Evolutionary conservation across 2,113 vertebrate species (phyloP).

Genomic region (Pseudorectes ferrugineus): DNA sequence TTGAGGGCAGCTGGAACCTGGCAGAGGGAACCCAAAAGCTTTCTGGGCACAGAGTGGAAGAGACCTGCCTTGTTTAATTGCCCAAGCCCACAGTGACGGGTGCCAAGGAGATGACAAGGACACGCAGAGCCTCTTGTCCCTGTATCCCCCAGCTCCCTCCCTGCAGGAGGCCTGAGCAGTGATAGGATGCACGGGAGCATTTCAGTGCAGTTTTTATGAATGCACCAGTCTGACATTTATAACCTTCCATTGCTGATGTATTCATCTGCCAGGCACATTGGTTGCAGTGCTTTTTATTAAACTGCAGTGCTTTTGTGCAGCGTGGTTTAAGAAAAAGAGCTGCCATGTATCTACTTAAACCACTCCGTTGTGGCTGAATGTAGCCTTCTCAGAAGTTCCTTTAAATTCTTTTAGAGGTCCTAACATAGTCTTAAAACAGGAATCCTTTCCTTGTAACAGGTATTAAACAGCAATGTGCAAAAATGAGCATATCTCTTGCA

Average conservation of each 20-base stretch:
- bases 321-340: not conserved
- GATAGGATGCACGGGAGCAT: not conserved
- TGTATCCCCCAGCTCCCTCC: not conserved
- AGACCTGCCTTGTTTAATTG: not conserved
- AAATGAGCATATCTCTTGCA: not conserved
- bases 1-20: not conserved
- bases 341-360: not conserved
- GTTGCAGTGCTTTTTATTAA: conserved; percentile 11
- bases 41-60: not conserved
- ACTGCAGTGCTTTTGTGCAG: not conserved
- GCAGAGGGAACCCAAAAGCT: not conserved
- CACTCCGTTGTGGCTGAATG: not conserved
- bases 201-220: not conserved
- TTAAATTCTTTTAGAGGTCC: not conserved
- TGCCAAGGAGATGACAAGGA: not conserved
- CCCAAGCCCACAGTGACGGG: rapidly evolving
- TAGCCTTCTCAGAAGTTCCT: not conserved
- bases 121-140: not conserved
- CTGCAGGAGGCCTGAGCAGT: not conserved
- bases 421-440: not conserved
- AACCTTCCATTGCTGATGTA: not conserved
- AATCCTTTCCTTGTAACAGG: conserved; percentile 6
- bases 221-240: not conserved
- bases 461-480: conserved; percentile 18
- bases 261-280: not conserved